A percentile compares a stretch with the other conserved stretches of the same genome.
Conservation (phyloP, 2,797 vertebrate genomes). For the Salarias fasciatus region DNA sequence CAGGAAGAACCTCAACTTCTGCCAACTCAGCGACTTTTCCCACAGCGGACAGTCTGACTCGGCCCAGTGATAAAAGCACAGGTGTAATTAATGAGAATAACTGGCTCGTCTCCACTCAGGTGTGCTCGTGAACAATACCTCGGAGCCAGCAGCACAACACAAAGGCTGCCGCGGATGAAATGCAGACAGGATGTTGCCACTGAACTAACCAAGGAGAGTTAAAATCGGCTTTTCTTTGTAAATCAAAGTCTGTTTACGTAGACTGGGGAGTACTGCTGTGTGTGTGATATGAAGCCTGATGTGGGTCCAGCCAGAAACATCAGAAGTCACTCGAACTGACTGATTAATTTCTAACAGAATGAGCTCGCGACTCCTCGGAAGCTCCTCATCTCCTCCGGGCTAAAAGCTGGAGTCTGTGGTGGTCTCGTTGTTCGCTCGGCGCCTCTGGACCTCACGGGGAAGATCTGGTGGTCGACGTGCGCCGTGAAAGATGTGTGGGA, state of each 20-base stretch:
- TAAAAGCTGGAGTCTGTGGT: too few species aligned
- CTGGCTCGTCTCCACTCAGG: not conserved
- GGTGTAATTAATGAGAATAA: constrained; percentile 13
- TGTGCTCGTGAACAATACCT: constrained; percentile 2
- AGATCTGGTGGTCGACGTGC: too few species aligned
- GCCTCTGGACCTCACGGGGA: too few species aligned
- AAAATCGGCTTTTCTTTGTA: not conserved
- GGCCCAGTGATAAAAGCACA: constrained; percentile 8
- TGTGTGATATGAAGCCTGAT: not conserved
- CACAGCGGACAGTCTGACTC: constrained; percentile 8
- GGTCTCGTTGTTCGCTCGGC: too few species aligned
- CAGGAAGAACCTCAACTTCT: not conserved
- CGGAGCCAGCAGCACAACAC: not conserved
- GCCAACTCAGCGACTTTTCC: not conserved
- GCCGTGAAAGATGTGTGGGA: too few species aligned
- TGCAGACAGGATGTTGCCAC: too few species aligned
- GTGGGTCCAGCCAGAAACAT: not conserved
- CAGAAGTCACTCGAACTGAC: constrained; percentile 1
- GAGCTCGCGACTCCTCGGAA: too few species aligned
- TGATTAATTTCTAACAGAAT: not conserved
- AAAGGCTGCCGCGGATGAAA: not conserved
- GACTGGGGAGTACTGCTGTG: not conserved
- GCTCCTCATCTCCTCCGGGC: too few species aligned
- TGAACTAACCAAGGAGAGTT: not conserved
- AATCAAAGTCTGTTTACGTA: not conserved